Base-by-base conservation (phyloP, 2,113 vertebrate genomes). In the Psittacus erithacus region DNA sequence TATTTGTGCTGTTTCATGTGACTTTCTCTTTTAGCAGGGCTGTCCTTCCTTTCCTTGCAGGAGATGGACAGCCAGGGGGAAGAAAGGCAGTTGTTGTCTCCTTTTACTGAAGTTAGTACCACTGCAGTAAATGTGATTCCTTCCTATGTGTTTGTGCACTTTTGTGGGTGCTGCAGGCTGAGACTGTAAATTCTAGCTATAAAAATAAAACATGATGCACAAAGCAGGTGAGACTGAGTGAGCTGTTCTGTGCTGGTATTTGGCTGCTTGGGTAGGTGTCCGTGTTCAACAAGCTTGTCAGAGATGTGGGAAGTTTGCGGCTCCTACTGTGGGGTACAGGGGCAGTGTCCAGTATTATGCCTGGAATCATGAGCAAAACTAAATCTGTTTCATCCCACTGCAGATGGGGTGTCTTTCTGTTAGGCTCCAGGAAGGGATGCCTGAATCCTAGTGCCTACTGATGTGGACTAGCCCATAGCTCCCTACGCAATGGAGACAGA, bases 161-260 rank as follows among this genome's bases (percentile, higher is more conserved):
- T 90, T 18, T 73, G 78, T 92, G 89, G 65, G 84, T 85, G 95
- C 82, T 50, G 23, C 70, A 77, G 75, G 87, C 49, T 41, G 69
- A 76, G 82, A 73, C 44, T 84, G 31, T 92, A 87, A 96, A 96
- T 93, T 86, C 64, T 33, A 71, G 52, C 50, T 92, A 52, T 23
- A 89, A 85, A 92, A 90, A 92, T 73, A 88, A 77, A 73, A 22
- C 44, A n/a, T 20, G 82, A 82, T 80, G 59, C 35, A 49, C 49
- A 47, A 67, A 90, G 82, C 78, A 95, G 75, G 81, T 90, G 82
- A 88, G 53, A 38, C 19, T 46, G 55, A 25, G 46, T 1, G 52
- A 82, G 63, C 9, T 82, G 68, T 39, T 92, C 64, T 71, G 38
- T 17, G 55, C 46, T 59, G 46, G 11, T 33, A 43, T 91, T 82